These are phyloP conservation scores for Malurus leucopterus DNA, from an alignment of 2,797 vertebrate genomes.

Conservation along the genomic window DNA sequence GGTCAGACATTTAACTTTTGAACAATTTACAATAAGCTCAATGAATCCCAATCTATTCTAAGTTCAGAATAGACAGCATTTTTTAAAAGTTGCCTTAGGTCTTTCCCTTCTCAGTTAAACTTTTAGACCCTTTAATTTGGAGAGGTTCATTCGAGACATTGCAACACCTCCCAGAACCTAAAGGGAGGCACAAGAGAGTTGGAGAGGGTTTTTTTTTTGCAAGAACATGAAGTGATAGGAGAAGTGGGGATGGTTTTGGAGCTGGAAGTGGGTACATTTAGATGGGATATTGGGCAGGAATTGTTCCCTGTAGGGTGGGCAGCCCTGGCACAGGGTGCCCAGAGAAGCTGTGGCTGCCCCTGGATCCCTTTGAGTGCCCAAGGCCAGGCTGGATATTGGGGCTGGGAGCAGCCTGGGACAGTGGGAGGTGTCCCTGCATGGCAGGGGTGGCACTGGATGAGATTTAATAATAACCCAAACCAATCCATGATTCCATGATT, in stretches of 20 bases:
- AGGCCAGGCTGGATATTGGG: background rate
- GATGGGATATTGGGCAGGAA: background rate
- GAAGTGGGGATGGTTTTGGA: background rate
- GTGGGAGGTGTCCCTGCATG: background rate
- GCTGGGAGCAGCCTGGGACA: accelerated
- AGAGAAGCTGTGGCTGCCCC: background rate
- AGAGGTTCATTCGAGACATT: background rate
- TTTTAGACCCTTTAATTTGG: background rate
- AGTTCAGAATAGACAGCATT: background rate
- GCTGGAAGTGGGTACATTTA: background rate
- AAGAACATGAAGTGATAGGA: background rate
- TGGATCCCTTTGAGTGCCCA: background rate
- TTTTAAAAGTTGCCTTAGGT: background rate
- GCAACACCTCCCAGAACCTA: background rate
- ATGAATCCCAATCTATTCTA: background rate
- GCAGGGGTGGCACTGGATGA: accelerated
- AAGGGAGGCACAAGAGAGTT: background rate
- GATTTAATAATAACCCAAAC: accelerated
- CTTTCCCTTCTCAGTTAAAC: background rate
- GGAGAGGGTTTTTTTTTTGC: background rate
- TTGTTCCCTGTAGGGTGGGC: accelerated
- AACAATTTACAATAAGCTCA: background rate
- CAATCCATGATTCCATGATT: background rate
- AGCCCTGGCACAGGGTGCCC: background rate
- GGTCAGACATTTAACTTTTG: background rate